Evolutionary conservation across 2,888 invertebrate genomes (phyloP).

Genomic region (Melanotus villosus): DNA sequence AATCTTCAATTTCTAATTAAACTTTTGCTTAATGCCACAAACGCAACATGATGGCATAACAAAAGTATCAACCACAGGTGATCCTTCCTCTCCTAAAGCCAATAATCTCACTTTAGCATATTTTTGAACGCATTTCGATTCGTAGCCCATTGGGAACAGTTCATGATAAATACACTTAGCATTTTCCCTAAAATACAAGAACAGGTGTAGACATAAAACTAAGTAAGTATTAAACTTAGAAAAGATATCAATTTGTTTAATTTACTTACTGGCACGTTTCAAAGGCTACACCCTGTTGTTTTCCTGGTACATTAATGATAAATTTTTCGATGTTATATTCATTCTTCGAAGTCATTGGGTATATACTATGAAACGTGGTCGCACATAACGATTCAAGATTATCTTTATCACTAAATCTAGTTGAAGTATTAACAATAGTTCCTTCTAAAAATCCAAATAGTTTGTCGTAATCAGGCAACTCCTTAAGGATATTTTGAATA

Average conservation of each 20-base stretch:
- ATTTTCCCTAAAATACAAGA: constrained; percentile 20
- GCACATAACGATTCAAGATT: constrained; percentile 42
- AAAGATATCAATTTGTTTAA: no score
- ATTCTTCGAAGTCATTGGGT: constrained; percentile 45
- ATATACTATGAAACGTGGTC: constrained; percentile 30
- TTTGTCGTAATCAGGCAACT: not conserved
- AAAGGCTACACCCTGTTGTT: constrained; percentile 47
- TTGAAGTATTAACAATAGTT: not conserved
- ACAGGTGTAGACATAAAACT: no score
- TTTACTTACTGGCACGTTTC: constrained; percentile 52
- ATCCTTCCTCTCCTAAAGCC: constrained; percentile 8
- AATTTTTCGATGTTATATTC: constrained; percentile 39
- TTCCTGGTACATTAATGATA: constrained; percentile 46
- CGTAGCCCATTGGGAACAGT: constrained; percentile 1
- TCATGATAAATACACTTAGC: constrained; percentile 6
- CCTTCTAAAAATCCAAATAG: constrained; percentile 17
- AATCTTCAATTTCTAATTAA: no score
- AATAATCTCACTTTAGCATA: constrained; percentile 13
- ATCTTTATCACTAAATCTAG: not conserved
- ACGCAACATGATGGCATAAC: constrained; percentile 33
- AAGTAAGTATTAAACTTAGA: no score
- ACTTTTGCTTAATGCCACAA: not conserved
- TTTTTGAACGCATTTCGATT: constrained; percentile 20
- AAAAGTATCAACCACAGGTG: constrained; percentile 18
- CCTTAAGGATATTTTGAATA: not conserved